Evolutionary conservation across 2,888 invertebrate species (phyloP), one percentile per base, ranked within the genome.

Genomic region (Sphaerophoria rueppellii): DNA sequence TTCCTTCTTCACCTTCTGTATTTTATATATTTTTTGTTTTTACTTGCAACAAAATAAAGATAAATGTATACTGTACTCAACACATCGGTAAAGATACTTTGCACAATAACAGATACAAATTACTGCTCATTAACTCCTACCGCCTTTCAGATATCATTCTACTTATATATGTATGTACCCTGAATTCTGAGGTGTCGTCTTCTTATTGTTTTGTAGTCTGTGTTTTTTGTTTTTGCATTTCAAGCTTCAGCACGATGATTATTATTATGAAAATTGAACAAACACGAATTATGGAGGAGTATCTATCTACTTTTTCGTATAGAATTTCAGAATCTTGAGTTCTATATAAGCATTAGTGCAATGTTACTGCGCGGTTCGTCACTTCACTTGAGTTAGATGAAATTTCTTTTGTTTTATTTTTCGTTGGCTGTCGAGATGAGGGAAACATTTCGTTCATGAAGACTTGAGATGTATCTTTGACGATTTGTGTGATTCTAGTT

Each of bases 121-220:
- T 85, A 72, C 70, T 85, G 65, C 81, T 85, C 77, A 85, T 85
- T 81, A 81, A 73, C 81, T 81, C 63, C 81, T 77, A 65, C 52
- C 63, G 73, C 57, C 73, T 73, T 57, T 14, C 11, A 37, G 72
- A 72, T 67, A 77, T 70, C 11, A n/a, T 32, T 72, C 69, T 72
- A 77, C 67, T 67, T 16, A 46, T n/a, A n/a, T n/a, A n/a, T n/a
- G n/a, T 24, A 24, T 24, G 24, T 24, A 24, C 24, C 24, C 24
- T 24, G 24, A 24, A 24, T 24, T 24, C 24, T 24, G 24, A 54
- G 85, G 81, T 85, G 67, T 76, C 67, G 43, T 63, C 57, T 70
- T 69, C 63, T 40, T 77, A 65, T 80, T 80, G 69, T 80, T 76
- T 79, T 6, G 48, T 48, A 71, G 24, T 46, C 0, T 70, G 14